phyloP scores from a whole-genome alignment of 2,113 vertebrate genomes.

The Chaenogobius annularis region DNA sequence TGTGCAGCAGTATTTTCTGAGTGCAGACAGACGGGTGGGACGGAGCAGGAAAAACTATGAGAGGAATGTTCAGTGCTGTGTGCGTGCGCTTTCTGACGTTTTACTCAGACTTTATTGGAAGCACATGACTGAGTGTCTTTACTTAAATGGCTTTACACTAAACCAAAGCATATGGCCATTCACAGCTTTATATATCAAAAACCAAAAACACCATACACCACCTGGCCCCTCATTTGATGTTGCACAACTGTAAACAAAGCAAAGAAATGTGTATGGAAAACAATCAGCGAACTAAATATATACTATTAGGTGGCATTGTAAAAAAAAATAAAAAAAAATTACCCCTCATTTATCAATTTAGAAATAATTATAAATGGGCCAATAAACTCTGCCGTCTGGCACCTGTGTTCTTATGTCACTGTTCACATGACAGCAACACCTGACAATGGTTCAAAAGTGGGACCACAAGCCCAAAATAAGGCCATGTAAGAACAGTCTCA shows the following conservation, averaged over 20 bases:
- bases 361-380: neutral
- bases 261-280: neutral
- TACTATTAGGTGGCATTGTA: neutral
- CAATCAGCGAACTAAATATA: no score
- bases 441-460: neutral
- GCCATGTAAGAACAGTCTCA: neutral
- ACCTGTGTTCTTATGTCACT: slow-evolving; percentile 19
- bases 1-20: slow-evolving; percentile 7
- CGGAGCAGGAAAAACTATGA: slow-evolving; percentile 20
- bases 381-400: neutral
- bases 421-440: neutral
- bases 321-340: neutral
- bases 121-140: neutral
- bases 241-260: neutral
- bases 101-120: slow-evolving; percentile 11
- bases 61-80: slow-evolving; percentile 28
- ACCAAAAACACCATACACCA: neutral
- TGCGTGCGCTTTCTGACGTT: slow-evolving; percentile 18
- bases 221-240: neutral
- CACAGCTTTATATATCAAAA: neutral
- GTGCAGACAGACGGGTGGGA: neutral
- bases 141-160: neutral
- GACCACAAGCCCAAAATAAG: neutral
- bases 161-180: neutral
- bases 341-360: neutral